A percentile compares a stretch with the other conserved stretches of the same genome.
Evolutionary conservation across 2,888 invertebrate species (phyloP).

Genomic region (Hipparchia sbordonii): DNA sequence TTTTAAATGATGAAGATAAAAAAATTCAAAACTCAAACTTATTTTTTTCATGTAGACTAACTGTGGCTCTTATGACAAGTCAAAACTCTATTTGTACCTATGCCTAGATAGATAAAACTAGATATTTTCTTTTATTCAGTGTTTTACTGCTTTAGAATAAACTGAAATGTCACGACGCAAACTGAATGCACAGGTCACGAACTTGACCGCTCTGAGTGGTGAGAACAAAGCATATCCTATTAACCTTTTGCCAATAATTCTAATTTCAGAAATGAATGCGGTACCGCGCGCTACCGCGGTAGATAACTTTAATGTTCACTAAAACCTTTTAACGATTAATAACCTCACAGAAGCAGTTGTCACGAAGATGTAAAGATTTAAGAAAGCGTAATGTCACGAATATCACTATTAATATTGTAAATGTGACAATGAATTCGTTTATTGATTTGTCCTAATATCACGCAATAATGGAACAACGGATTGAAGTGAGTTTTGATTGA

Average conservation of each 20-base stretch:
- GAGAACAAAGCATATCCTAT: slow-evolving; percentile 34
- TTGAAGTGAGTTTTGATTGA: no score
- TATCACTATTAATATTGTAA: no score
- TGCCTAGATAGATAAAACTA: neutral
- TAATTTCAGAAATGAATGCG: slow-evolving; percentile 28
- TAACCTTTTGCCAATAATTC: slow-evolving; percentile 16
- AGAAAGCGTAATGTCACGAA: no score
- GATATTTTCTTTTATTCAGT: neutral
- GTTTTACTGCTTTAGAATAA: neutral
- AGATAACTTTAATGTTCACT: neutral
- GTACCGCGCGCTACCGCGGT: neutral
- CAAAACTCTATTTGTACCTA: no score
- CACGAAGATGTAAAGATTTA: neutral
- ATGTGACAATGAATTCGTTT: no score
- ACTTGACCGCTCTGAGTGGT: slow-evolving; percentile 33
- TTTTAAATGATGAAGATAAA: no score
- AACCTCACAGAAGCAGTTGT: neutral
- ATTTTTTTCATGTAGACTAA: no score
- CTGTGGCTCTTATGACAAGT: no score
- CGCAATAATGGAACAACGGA: no score
- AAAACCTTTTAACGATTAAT: neutral
- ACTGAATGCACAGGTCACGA: slow-evolving; percentile 33
- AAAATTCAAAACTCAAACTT: no score
- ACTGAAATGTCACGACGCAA: slow-evolving; percentile 19
- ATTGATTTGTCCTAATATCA: no score